Base-by-base conservation (phyloP, 2,113 vertebrate genomes). In the Carettochelys insculpta region DNA sequence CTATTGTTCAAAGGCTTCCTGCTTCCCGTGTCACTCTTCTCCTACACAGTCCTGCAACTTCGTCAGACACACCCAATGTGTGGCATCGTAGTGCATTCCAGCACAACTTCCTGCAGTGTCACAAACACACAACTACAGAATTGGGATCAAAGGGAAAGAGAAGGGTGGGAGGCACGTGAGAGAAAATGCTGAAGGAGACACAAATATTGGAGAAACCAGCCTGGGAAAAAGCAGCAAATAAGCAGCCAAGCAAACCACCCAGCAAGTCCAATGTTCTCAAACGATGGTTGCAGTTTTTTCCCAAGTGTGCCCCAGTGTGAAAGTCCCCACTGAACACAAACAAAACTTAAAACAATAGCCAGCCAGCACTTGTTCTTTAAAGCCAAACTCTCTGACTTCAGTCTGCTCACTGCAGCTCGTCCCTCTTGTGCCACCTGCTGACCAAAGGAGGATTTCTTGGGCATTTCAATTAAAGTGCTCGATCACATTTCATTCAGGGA, bases 401-500 rank as follows among this genome's bases (percentile, higher is more conserved):
- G n/a, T 34, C 25, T 13, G 38, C 41, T 77, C 61, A 16, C 43
- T 25, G 11, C 56, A 81, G 77, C 22, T 25, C 75, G 78, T 79
- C 56, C 41, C 76, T 93, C 90, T 90, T 95, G 86, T 94, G 93
- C 97, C 97, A 90, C 3, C 97, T 97, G 83, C 95, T 45, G 96
- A 92, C 94, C 84, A 77, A 71, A 16, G 5, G 48, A 27, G 14
- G 27, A n/a, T 38, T 81, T 22, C 48, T 77, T 43, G 6, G 41
- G 4, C 14, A 14, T 38, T 31, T 89, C 43, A 31, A n/a, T 10
- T 38, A 10, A 87, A 73, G 12, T 9, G 4, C n/a, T n/a, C 20
- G 61, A 38, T 38, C 17, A 20, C 11, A 41, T 14, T 27, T 14
- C 11, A 73, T 43, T 22, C 41, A 24, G 41, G 71, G 12, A 75